These are phyloP conservation scores for Limosa lapponica DNA, from an alignment of 2,797 vertebrate genomes.

Conservation along the genomic window DNA sequence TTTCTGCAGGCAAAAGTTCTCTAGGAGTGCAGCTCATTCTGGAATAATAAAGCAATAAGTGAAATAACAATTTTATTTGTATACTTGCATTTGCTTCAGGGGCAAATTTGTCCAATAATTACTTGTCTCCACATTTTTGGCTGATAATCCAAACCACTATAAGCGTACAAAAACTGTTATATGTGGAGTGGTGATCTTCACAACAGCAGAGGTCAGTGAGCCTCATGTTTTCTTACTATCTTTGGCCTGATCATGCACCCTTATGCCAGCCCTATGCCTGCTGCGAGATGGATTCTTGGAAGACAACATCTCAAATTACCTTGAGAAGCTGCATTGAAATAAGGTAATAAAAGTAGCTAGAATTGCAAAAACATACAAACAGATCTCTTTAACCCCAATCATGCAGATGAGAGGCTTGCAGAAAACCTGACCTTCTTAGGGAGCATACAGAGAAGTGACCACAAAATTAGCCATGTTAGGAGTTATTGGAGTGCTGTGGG, in stretches of 20 bases:
- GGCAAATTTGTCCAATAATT: background rate
- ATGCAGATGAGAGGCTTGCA: background rate
- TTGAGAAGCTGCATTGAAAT: background rate
- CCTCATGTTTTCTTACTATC: background rate
- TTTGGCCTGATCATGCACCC: background rate
- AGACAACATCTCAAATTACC: background rate
- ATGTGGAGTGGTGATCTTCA: background rate
- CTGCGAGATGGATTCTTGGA: background rate
- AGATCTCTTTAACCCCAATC: background rate
- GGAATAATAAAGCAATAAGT: background rate
- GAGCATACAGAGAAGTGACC: background rate
- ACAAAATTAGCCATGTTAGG: background rate
- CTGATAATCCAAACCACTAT: background rate
- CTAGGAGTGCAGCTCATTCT: background rate
- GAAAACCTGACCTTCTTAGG: background rate
- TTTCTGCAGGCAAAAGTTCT: background rate
- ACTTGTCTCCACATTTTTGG: background rate
- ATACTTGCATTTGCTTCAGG: background rate
- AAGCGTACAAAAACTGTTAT: background rate
- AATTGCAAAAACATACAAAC: background rate
- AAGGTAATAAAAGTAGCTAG: background rate
- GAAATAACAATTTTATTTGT: background rate
- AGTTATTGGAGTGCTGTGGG: background rate
- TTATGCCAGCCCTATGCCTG: background rate
- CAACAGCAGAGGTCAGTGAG: background rate